Base-by-base conservation (phyloP, 2,113 vertebrate genomes). In the Chloebia gouldiae region DNA sequence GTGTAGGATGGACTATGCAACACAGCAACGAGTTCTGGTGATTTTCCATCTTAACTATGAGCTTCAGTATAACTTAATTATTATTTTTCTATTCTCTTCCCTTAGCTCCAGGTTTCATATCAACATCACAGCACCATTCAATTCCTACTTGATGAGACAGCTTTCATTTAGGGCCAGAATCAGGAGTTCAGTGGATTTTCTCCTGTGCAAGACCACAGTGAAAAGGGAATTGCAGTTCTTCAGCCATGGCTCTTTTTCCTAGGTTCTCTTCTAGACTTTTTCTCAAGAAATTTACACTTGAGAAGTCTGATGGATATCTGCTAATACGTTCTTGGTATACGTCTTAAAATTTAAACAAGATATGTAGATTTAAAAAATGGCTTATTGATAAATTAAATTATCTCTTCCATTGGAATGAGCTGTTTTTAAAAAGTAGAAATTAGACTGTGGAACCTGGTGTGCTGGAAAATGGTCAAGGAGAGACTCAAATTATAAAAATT, bases 321-420 rank as follows among this genome's bases (percentile, higher is more conserved):
- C 15, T 60, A 51, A 20, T 21, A 14, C 0, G 0, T 12, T 81
- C 10, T 54, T 37, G 30, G 7, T 53, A 8, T 30, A 15, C 4
- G 18, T 39, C 56, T 66, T 60, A 50, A 57, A 31, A 31, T 28
- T 51, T 66, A 57, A 35, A 75, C 13, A 70, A 70, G 57, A 27
- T 39, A 54, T 11, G 8, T 6, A 28, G 10, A 11, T 54, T 45
- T 31, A 1, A 5, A 57, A 71, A 35, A 12, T 1, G 3, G 0
- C 1, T 60, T 37, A 25, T 59, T 66, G 8, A n/a, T 28, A 59
- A 57, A 63, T 68, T 40, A 42, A 8, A 22, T 40, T 0, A 5
- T 66, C 2, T 65, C 18, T 75, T 30, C 56, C 25, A 33, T 19
- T 63, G 12, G 56, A 75, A 87, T 0, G 4, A 42, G 6, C 3